Evolutionary conservation across 1,140 invertebrate species (phyloP), one percentile per base, ranked within the genome.

Genomic region (Tetraneura akinire): DNA sequence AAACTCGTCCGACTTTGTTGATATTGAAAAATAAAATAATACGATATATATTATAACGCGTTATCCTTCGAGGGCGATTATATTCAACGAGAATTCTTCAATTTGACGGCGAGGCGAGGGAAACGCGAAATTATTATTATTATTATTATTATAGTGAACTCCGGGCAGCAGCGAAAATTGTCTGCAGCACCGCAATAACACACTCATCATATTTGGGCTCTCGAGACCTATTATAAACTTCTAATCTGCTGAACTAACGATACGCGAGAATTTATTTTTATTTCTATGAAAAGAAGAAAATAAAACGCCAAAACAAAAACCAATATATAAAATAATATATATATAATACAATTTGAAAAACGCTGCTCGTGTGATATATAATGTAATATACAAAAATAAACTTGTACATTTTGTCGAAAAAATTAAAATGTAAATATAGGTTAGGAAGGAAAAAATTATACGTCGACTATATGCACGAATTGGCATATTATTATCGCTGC

Each of bases 181-280:
- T n/a, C n/a, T 10, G 18, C 29, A 18, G 18, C 1, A 10, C 32
- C 18, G 32, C 6, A 26, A 3, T 10, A 47, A 16, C 32, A 64
- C 62, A 64, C 62, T 64, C 32, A 64, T 64, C 62, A 64, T 64
- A 64, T 64, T 64, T 18, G 32, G 62, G 16, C 62, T 64, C 62
- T 37, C 11, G 62, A 64, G 62, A 64, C 62, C 62, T 64, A 64
- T 64, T 64, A 64, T 21, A 37, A 21, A 37, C 23, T 64, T 64
- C 62, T 13, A 37, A 64, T 18, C 32, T 42, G 29, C 32, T 37
- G n/a, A 64, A 64, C 62, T 64, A 64, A 64, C 62, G 62, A 64
- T 64, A 32, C 11, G 5, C 32, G 1, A 18, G 32, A 64, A 64
- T 64, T 37, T n/a, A 64, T 64, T 37, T 64, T 37, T 64, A 64